These are phyloP conservation scores for Agrochola lota DNA, from an alignment of 2,888 invertebrate genomes.

Conservation along the genomic window DNA sequence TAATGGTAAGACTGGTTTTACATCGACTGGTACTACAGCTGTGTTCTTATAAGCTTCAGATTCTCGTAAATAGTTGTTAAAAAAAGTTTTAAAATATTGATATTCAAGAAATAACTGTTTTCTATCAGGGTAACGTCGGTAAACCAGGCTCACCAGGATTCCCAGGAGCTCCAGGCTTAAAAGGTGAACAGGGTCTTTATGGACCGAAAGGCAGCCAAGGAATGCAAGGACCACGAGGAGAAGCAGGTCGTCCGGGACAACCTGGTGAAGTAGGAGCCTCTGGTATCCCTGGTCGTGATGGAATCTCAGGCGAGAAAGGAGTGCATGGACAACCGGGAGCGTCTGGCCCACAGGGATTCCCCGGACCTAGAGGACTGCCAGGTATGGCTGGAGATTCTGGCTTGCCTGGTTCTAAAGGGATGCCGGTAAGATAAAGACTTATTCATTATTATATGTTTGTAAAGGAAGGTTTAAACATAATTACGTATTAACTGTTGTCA, in stretches of 20 bases:
- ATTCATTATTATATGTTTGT: too few species aligned
- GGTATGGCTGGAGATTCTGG: slow-evolving; percentile 94
- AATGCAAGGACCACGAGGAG: slow-evolving; percentile 95
- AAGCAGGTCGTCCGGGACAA: slow-evolving; percentile 94
- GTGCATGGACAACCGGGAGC: slow-evolving; percentile 93
- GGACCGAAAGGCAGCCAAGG: slow-evolving; percentile 96
- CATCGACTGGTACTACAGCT: not conserved
- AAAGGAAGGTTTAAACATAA: not conserved
- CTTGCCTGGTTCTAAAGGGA: slow-evolving; percentile 94
- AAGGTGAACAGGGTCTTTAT: slow-evolving; percentile 94
- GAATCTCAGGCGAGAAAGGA: slow-evolving; percentile 95
- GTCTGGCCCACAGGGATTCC: slow-evolving; percentile 95
- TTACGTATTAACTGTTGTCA: not conserved
- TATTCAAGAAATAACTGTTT: not conserved
- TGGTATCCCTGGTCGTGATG: slow-evolving; percentile 95
- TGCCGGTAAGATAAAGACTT: slow-evolving; percentile 87
- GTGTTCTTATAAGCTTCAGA: not conserved
- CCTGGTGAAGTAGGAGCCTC: slow-evolving; percentile 94
- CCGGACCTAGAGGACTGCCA: slow-evolving; percentile 94
- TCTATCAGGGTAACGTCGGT: slow-evolving; percentile 93
- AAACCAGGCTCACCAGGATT: slow-evolving; percentile 96
- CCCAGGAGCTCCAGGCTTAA: slow-evolving; percentile 94
- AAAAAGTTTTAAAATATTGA: not conserved
- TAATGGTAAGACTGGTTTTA: slow-evolving; percentile 89
- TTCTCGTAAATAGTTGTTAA: not conserved